These are phyloP conservation scores for Globodera rostochiensis DNA, from an alignment of 1,140 invertebrate species.

Conservation along the genomic window DNA sequence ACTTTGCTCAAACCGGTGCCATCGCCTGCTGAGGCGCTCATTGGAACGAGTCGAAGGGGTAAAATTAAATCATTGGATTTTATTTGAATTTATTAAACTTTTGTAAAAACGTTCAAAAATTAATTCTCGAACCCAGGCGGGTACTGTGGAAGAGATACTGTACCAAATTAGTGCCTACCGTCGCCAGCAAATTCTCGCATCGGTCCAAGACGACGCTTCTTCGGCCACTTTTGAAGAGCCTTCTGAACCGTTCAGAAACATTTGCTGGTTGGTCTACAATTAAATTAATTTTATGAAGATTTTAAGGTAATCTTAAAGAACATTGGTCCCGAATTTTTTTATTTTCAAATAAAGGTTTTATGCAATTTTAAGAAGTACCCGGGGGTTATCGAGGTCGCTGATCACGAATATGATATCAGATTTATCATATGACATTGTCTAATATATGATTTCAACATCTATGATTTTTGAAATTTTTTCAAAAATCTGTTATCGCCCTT, in stretches of 20 bases:
- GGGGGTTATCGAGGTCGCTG: no score
- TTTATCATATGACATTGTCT: no score
- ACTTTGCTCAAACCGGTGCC: constrained; percentile 16
- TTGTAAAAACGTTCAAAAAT: no score
- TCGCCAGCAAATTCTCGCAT: not conserved
- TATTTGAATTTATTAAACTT: no score
- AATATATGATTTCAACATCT: no score
- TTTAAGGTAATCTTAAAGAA: no score
- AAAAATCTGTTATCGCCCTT: no score
- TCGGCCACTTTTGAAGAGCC: not conserved
- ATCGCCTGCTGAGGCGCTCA: constrained; percentile 19
- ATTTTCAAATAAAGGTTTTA: no score
- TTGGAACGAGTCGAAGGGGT: constrained; percentile 6
- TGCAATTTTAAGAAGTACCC: no score
- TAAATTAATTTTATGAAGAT: not conserved
- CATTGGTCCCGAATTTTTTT: no score
- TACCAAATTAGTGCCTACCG: not conserved
- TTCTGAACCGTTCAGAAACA: not conserved
- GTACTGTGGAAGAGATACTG: not conserved
- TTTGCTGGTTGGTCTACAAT: not conserved
- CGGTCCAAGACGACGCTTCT: not conserved
- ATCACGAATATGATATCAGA: no score
- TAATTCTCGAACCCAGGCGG: not conserved
- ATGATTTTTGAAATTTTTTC: no score
- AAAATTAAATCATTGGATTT: not conserved